Evolutionary conservation across 2,888 invertebrate genomes (phyloP).

Genomic region (Hyles lineata): DNA sequence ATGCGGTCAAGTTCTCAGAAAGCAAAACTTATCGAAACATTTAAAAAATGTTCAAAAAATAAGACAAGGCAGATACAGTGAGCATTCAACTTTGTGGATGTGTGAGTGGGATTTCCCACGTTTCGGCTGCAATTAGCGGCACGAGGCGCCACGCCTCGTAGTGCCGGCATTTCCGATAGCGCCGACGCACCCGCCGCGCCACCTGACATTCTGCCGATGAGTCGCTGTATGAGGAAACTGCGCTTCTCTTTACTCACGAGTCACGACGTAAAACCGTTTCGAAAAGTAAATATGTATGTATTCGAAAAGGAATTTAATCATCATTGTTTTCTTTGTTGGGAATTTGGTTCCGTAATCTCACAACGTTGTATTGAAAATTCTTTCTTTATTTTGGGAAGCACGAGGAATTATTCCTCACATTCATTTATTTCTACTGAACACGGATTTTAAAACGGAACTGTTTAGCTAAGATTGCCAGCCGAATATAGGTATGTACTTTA

Average conservation of each 20-base stretch:
- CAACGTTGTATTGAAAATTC: background rate
- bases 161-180: constrained; percentile 14
- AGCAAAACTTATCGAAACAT: background rate
- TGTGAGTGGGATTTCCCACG: background rate
- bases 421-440: too few relatives aligned
- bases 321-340: background rate
- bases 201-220: background rate
- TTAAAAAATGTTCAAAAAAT: background rate
- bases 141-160: constrained; percentile 8
- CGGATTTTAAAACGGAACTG: too few relatives aligned
- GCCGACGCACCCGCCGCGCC: background rate
- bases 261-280: background rate
- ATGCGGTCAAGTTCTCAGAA: background rate
- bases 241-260: background rate
- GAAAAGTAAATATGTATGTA: background rate
- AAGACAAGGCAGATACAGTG: background rate
- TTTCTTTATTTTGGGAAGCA: too few relatives aligned
- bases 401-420: too few relatives aligned
- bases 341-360: background rate
- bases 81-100: background rate
- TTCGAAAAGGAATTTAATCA: background rate
- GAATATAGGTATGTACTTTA: too few relatives aligned
- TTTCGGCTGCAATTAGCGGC: background rate
- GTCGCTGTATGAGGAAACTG: background rate
- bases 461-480: too few relatives aligned